A percentile compares a stretch with the other conserved stretches of the same genome.
Conservation (phyloP, 2,888 invertebrate species). For the Phrixothrix hirtus region DNA sequence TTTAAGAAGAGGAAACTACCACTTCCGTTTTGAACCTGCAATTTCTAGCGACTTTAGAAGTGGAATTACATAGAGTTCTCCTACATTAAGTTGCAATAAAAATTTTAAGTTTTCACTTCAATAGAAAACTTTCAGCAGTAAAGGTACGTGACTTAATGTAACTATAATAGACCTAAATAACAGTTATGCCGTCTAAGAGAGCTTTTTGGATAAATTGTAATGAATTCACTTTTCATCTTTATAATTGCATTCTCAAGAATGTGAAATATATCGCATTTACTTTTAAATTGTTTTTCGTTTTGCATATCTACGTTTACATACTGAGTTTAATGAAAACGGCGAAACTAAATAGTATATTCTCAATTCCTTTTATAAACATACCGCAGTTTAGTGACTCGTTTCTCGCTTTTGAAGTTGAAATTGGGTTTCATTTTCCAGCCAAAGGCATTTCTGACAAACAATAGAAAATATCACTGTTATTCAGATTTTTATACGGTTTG, state of each 20-base stretch:
- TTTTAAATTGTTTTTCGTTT: background rate
- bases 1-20: slow-evolving; percentile 30
- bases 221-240: slow-evolving; percentile 6
- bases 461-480: slow-evolving; percentile 14
- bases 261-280: too few relatives aligned
- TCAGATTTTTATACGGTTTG: slow-evolving; percentile 17
- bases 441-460: slow-evolving; percentile 21
- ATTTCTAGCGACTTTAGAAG: slow-evolving; percentile 27
- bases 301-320: background rate
- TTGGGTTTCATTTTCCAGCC: slow-evolving; percentile 19
- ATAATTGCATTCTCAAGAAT: slow-evolving; percentile 10
- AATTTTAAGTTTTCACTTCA: slow-evolving; percentile 11
- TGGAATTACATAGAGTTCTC: slow-evolving; percentile 23
- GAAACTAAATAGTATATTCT: slow-evolving; percentile 31
- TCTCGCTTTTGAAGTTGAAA: slow-evolving; percentile 33
- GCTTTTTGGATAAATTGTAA: background rate
- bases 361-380: slow-evolving; percentile 32
- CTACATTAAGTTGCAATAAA: slow-evolving; percentile 26
- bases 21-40: slow-evolving; percentile 29
- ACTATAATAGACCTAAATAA: too few relatives aligned
- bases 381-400: slow-evolving; percentile 33
- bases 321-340: slow-evolving; percentile 22
- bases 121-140: slow-evolving; percentile 12
- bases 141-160: slow-evolving; percentile 7
- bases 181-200: too few relatives aligned